Percentiles rank a stretch among this genome's conserved stretches.
Conservation (phyloP, 2,888 invertebrate genomes). For the Mythimna lalbum region DNA sequence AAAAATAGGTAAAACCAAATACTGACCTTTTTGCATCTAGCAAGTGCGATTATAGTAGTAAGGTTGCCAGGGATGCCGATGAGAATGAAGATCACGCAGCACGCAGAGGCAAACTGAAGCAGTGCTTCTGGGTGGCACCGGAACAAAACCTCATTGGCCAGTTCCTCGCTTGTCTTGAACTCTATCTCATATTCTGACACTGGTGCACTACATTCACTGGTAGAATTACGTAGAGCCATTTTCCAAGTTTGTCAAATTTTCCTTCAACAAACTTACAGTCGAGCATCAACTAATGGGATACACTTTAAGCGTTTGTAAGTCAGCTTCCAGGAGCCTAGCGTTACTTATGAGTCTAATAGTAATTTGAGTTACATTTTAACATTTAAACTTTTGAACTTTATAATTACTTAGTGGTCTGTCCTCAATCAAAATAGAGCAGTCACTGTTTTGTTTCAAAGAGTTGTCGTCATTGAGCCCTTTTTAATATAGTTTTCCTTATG, state of each 20-base stretch:
- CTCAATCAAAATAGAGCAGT: conserved; percentile 3
- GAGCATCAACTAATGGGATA: not conserved
- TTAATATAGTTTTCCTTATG: conserved; percentile 19
- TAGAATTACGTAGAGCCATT: conserved; percentile 17
- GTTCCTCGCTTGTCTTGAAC: conserved; percentile 70
- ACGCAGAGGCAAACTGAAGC: conserved; percentile 92
- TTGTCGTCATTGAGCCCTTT: not conserved
- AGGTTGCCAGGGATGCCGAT: conserved; percentile 96
- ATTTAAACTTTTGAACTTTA: not conserved
- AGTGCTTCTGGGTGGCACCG: conserved; percentile 92
- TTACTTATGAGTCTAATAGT: not conserved
- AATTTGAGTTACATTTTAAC: conserved; percentile 9
- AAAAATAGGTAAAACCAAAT: not conserved
- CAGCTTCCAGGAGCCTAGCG: not conserved
- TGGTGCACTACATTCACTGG: not conserved
- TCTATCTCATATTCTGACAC: not conserved
- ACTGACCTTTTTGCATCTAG: conserved; percentile 93
- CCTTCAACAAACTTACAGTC: not conserved
- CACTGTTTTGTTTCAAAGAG: conserved; percentile 22
- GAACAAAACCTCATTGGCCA: conserved; percentile 89
- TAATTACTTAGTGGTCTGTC: conserved; percentile 3
- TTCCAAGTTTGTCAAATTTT: not conserved
- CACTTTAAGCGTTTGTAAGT: not conserved
- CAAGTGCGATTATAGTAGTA: conserved; percentile 94
- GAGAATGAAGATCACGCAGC: conserved; percentile 93